Base-by-base conservation (phyloP, 2,888 invertebrate species). In the Entomobrya multifasciata region DNA sequence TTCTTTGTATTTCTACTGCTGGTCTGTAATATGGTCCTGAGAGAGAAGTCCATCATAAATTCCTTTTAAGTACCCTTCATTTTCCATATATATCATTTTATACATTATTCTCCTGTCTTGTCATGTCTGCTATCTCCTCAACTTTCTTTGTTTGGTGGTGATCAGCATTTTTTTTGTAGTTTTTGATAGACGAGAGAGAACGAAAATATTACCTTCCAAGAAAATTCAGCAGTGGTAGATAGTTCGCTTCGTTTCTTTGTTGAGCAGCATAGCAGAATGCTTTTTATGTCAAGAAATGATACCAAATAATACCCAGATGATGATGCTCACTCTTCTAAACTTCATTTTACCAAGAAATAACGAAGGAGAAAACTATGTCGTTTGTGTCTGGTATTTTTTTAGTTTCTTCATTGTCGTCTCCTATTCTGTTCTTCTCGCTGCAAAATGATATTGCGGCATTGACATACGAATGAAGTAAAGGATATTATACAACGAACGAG, bases 31-130 rank as follows among this genome's bases (percentile, higher is more conserved):
- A n/a, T n/a, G n/a, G n/a, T n/a, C n/a, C n/a, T n/a, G 11, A 3
- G 13, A n/a, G 8, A 65, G 36, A 60, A 60, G 65, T 65, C 36
- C 65, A 65, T 65, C 65, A 41, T 30, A 65, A 65, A 65, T 65
- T 30, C 30, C 65, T 65, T 41, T 8, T 65, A 60, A 60, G 60
- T 65, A 30, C 36, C 65, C 15, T 36, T 65, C 65, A 30, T n/a
- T 65, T 17, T 65, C 30, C n/a, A n/a, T 65, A 30, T 36, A 36
- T 41, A 65, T 36, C 41, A 65, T 65, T 36, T 20, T n/a, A 36
- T 17, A 60, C n/a, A 36, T 65, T 36, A 20, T 17, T 65, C 65
- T 30, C n/a, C 65, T 57, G 57, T 57, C 57, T n/a, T n/a, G n/a
- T n/a, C n/a, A n/a, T 57, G 57, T 11, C 25, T 57, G 25, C 25